Evolutionary conservation across 2,797 vertebrate genomes (phyloP).

Genomic region (Eulemur albifrons): DNA sequence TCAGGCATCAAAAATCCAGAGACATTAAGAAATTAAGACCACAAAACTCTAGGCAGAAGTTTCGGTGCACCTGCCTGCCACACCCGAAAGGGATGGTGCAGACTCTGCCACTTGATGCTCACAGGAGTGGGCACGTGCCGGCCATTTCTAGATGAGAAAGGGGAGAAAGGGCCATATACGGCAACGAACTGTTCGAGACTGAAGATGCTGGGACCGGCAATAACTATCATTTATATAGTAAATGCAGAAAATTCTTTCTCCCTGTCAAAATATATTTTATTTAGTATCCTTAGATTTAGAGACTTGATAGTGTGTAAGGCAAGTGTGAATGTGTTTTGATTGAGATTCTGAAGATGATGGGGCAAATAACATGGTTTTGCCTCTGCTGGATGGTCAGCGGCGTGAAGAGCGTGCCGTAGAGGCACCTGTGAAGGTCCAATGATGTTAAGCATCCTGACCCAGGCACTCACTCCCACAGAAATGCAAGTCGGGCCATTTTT

Average conservation of each 20-base stretch:
- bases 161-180: not conserved
- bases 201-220: not conserved
- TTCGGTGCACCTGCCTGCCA: not conserved
- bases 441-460: not conserved
- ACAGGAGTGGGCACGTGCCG: fast-evolving
- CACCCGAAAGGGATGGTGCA: not conserved
- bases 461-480: not conserved
- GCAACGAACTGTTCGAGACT: not conserved
- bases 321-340: not conserved
- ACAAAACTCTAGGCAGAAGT: not conserved
- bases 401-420: not conserved
- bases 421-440: not conserved
- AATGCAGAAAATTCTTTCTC: not conserved
- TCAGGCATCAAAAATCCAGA: not conserved
- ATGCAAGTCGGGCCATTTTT: not conserved
- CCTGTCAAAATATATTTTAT: not conserved
- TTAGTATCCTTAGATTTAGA: not conserved
- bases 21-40: not conserved
- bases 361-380: not conserved
- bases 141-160: not conserved
- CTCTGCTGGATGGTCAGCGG: not conserved
- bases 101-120: fast-evolving
- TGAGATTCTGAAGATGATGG: not conserved
- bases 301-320: not conserved
- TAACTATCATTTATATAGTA: not conserved